Percentiles rank a stretch among this genome's conserved stretches.
Evolutionary conservation across 2,888 invertebrate species (phyloP).

Genomic region (Alviniconcha strummeri): DNA sequence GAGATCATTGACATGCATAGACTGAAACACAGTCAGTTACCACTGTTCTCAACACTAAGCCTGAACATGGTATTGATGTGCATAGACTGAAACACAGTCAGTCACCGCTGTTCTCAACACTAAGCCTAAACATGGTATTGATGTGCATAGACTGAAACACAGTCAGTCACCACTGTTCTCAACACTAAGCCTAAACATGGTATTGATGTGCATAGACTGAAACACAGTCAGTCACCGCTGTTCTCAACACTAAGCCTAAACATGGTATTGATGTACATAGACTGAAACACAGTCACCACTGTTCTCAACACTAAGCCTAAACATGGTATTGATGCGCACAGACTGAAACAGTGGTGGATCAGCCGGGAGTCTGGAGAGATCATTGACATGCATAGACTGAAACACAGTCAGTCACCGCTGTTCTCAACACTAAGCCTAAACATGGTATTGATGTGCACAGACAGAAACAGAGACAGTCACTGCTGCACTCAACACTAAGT

Average conservation of each 20-base stretch:
- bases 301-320: too few relatives aligned
- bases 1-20: constrained; percentile 63
- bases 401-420: too few relatives aligned
- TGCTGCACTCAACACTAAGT: too few relatives aligned
- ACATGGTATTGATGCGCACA: too few relatives aligned
- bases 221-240: neutral
- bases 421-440: too few relatives aligned
- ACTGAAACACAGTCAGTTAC: constrained; percentile 34
- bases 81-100: neutral
- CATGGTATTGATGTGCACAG: too few relatives aligned
- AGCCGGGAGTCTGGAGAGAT: constrained; percentile 84
- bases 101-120: too few relatives aligned
- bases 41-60: too few relatives aligned
- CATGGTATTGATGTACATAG: neutral
- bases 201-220: neutral
- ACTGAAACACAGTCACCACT: too few relatives aligned
- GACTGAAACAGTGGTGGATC: constrained; percentile 82
- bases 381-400: constrained; percentile 39
- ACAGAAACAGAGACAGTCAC: constrained; percentile 79
- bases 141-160: neutral
- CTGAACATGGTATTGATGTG: neutral
- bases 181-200: too few relatives aligned
- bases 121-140: neutral
- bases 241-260: too few relatives aligned
- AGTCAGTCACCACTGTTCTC: too few relatives aligned